Percentiles rank a stretch among this genome's conserved stretches.
Evolutionary conservation across 2,797 vertebrate genomes (phyloP).

Genomic region (Ambastaia sidthimunki): DNA sequence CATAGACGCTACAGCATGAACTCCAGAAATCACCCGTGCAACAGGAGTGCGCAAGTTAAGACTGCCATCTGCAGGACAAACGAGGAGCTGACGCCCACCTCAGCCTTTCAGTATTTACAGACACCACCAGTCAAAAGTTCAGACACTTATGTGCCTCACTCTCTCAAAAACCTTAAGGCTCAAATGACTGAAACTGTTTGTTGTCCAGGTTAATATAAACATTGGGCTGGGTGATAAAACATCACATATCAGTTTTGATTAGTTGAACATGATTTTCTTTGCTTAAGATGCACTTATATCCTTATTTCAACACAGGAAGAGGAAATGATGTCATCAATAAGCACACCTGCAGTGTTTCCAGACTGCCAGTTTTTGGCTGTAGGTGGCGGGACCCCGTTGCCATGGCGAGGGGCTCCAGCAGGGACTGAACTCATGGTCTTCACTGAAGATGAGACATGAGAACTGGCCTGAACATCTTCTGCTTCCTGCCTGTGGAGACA

Average conservation of each 20-base stretch:
- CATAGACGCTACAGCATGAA: conserved; percentile 63
- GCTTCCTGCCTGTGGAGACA: conserved; percentile 72
- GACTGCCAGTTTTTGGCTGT: conserved; percentile 57
- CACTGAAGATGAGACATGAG: conserved; percentile 66
- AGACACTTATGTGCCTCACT: too few species aligned
- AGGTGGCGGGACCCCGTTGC: conserved; percentile 66
- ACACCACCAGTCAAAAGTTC: too few species aligned
- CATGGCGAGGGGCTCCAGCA: conserved; percentile 69
- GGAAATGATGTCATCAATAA: too few species aligned
- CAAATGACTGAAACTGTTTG: too few species aligned
- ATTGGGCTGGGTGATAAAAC: too few species aligned
- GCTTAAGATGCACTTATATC: not conserved
- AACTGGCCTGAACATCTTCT: conserved; percentile 69
- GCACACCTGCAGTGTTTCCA: conserved; percentile 46
- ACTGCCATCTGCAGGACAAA: conserved; percentile 46
- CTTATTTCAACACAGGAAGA: not conserved
- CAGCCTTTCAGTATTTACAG: too few species aligned
- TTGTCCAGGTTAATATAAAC: too few species aligned
- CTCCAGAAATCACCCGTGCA: conserved; percentile 45
- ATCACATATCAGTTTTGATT: too few species aligned
- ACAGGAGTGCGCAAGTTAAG: conserved; percentile 47
- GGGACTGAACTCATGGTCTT: conserved; percentile 72
- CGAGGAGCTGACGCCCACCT: not conserved
- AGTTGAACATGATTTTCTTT: not conserved
- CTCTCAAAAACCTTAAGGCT: too few species aligned